phyloP scores from a whole-genome alignment of 2,113 vertebrate species.

The Takifugu bimaculatus region DNA sequence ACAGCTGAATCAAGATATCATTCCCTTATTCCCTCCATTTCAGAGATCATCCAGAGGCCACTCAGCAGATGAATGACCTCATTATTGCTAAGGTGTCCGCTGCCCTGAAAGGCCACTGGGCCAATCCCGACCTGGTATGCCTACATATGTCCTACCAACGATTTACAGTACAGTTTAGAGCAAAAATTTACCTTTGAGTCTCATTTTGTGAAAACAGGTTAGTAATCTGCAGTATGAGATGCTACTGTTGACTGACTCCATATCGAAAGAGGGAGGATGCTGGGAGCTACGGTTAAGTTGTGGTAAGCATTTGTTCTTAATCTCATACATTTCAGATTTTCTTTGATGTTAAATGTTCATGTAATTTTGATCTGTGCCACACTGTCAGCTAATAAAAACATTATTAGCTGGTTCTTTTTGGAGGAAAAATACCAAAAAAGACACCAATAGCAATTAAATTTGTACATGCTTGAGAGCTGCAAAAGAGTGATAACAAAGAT shows the following conservation, averaged over 20 bases:
- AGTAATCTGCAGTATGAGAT: conserved; percentile 98
- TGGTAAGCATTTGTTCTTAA: conserved; percentile 74
- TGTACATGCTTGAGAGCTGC: too few relatives aligned
- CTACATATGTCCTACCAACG: background rate
- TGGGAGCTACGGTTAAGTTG: conserved; percentile 96
- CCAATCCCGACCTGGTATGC: conserved; percentile 94
- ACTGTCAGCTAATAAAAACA: too few relatives aligned
- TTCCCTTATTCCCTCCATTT: conserved; percentile 1
- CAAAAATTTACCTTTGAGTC: background rate
- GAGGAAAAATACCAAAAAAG: too few relatives aligned
- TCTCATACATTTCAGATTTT: background rate
- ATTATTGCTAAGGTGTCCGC: conserved; percentile 96
- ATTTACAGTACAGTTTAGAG: background rate
- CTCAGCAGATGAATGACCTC: conserved; percentile 97
- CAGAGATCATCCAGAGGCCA: conserved; percentile 97
- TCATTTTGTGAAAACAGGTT: conserved; percentile 72
- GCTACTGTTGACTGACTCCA: conserved; percentile 95
- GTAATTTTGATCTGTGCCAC: too few relatives aligned
- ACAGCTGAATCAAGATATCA: background rate
- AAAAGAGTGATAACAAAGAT: too few relatives aligned
- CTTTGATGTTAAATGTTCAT: too few relatives aligned
- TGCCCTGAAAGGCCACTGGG: conserved; percentile 96
- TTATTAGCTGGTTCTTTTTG: too few relatives aligned
- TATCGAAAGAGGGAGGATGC: conserved; percentile 95
- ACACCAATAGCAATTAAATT: too few relatives aligned